These are phyloP conservation scores for Trichechus manatus DNA, from an alignment of 2,113 vertebrate genomes.

Conservation along the genomic window DNA sequence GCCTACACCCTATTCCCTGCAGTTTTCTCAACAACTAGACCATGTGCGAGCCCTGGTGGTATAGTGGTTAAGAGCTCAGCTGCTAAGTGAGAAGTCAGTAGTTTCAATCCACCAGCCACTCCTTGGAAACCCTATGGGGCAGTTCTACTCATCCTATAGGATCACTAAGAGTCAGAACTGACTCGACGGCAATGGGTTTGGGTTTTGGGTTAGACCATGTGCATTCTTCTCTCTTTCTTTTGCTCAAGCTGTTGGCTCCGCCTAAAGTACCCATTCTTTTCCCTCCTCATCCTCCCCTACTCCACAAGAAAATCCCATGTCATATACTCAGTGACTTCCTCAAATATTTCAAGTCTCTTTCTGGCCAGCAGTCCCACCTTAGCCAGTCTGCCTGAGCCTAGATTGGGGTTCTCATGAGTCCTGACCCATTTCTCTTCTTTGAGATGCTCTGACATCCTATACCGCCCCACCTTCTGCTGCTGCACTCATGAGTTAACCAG, in stretches of 20 bases:
- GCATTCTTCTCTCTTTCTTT: neutral
- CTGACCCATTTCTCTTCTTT: neutral
- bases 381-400: neutral
- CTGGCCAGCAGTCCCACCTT: neutral
- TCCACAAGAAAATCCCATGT: neutral
- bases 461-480: neutral
- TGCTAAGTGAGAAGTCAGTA: no score
- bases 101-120: no score
- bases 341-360: neutral
- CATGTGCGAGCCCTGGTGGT: no score
- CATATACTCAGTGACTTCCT: neutral
- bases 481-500: neutral
- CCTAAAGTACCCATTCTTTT: neutral
- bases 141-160: no score
- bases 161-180: no score
- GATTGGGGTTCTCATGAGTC: neutral
- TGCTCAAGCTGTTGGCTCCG: neutral
- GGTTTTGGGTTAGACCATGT: no score
- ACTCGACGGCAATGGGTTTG: no score
- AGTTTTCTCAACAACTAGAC: neutral
- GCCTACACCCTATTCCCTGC: neutral
- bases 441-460: neutral
- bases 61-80: no score
- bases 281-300: neutral
- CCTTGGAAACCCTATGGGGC: no score